Conservation (phyloP, 1,140 invertebrate species). For the Mylabris phalerata region DNA sequence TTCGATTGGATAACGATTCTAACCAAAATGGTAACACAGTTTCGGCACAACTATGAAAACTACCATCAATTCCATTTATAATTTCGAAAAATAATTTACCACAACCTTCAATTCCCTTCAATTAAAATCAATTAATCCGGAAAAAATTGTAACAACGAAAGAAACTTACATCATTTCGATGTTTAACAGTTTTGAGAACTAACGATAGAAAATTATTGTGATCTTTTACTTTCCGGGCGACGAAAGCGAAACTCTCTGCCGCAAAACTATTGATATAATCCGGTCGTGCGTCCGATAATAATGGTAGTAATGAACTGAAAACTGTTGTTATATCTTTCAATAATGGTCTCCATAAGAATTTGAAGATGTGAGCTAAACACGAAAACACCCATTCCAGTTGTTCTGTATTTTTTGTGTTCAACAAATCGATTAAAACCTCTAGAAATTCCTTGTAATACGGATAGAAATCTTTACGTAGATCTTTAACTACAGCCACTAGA, state of each 20-base stretch:
- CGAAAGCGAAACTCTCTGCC: constrained; percentile 90
- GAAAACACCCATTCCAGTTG: constrained; percentile 76
- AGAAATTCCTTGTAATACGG: constrained; percentile 67
- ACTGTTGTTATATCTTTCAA: constrained; percentile 71
- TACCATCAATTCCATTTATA: constrained; percentile 66
- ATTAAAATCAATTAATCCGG: constrained; percentile 12
- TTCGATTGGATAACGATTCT: constrained; percentile 48
- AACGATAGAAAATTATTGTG: constrained; percentile 66
- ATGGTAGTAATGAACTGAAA: constrained; percentile 65
- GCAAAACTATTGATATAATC: constrained; percentile 86
- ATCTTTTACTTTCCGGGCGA: constrained; percentile 80
- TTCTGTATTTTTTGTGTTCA: constrained; percentile 73
- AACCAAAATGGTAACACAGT: constrained; percentile 57
- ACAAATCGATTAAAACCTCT: constrained; percentile 59
- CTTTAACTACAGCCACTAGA: constrained; percentile 73
- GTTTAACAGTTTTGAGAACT: constrained; percentile 59
- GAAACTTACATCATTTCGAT: constrained; percentile 57
- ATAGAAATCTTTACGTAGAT: constrained; percentile 83
- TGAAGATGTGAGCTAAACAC: constrained; percentile 81
- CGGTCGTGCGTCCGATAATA: constrained; percentile 64
- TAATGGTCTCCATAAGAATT: constrained; percentile 75
- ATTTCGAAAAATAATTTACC: constrained; percentile 82
- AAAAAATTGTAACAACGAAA: constrained; percentile 6
- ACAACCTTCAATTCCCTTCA: constrained; percentile 51
- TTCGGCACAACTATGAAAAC: constrained; percentile 74